A percentile compares a stretch with the other conserved stretches of the same genome.
Evolutionary conservation across 1,140 invertebrate species (phyloP).

Genomic region (Liolophura sinensis): DNA sequence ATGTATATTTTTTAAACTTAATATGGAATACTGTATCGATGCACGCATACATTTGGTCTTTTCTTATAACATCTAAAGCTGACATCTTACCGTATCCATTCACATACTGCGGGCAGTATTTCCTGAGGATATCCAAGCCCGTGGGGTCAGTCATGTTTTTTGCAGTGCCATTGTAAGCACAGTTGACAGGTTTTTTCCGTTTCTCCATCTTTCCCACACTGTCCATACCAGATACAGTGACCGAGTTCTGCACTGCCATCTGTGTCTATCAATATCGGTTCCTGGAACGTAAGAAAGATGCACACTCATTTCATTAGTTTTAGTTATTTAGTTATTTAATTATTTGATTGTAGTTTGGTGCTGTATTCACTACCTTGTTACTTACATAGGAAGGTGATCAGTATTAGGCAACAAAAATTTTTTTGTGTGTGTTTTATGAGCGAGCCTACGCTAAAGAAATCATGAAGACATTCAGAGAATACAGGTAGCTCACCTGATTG

Average conservation of each 20-base stretch:
- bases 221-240: constrained; percentile 79
- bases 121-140: constrained; percentile 62
- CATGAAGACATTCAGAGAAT: no score
- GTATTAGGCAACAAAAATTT: no score
- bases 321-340: no score
- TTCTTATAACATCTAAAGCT: background rate
- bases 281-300: no score
- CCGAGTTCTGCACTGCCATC: constrained; percentile 44
- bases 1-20: background rate
- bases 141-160: constrained; percentile 61
- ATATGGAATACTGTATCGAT: background rate
- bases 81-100: constrained; percentile 29
- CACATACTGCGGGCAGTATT: constrained; percentile 72
- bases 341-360: no score
- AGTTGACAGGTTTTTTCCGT: constrained; percentile 65
- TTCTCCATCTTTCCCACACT: constrained; percentile 63
- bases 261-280: no score
- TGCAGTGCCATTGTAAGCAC: constrained; percentile 72
- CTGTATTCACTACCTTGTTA: no score
- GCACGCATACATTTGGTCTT: background rate
- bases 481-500: no score
- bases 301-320: no score
- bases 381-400: no score
- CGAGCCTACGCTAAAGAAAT: no score
- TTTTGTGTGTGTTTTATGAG: no score